These are phyloP conservation scores for Scaeva pyrastri DNA, from an alignment of 2,888 invertebrate genomes.

Conservation along the genomic window DNA sequence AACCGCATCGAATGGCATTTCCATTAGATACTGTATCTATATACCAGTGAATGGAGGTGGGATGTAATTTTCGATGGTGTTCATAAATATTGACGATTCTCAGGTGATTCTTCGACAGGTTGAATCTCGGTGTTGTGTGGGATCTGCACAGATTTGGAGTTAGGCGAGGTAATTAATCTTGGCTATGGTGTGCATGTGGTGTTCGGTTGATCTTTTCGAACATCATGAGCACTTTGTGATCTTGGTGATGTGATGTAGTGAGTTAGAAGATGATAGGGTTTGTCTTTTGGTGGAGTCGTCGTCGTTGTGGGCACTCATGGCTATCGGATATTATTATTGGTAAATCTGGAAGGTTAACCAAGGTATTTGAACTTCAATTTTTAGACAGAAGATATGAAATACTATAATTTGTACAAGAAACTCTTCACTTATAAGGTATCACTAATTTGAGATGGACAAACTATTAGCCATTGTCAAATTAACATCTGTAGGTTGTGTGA, in stretches of 20 bases:
- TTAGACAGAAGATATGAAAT: slow-evolving; percentile 18
- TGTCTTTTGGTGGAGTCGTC: slow-evolving; percentile 7
- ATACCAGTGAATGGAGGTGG: slow-evolving; percentile 26
- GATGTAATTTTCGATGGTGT: slow-evolving; percentile 18
- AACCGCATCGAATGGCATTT: slow-evolving; percentile 49
- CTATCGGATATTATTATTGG: slow-evolving; percentile 36
- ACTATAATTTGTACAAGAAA: not conserved
- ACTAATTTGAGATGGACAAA: not conserved
- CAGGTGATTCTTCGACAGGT: slow-evolving; percentile 63
- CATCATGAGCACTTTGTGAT: not conserved
- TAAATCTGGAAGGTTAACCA: slow-evolving; percentile 54
- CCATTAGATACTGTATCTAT: no score
- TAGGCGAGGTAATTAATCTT: slow-evolving; percentile 50
- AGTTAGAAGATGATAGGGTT: not conserved
- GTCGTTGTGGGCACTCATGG: slow-evolving; percentile 44
- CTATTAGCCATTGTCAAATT: no score
- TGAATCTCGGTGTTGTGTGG: slow-evolving; percentile 32
- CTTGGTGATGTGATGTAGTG: not conserved
- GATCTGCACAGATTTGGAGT: slow-evolving; percentile 27
- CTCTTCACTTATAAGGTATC: not conserved
- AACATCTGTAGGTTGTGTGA: no score
- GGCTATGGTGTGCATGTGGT: not conserved
- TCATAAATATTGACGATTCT: slow-evolving; percentile 51
- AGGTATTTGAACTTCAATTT: slow-evolving; percentile 57
- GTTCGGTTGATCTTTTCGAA: slow-evolving; percentile 39